Evolutionary conservation across 2,888 invertebrate genomes (phyloP).

Genomic region (Hipparchia semele): DNA sequence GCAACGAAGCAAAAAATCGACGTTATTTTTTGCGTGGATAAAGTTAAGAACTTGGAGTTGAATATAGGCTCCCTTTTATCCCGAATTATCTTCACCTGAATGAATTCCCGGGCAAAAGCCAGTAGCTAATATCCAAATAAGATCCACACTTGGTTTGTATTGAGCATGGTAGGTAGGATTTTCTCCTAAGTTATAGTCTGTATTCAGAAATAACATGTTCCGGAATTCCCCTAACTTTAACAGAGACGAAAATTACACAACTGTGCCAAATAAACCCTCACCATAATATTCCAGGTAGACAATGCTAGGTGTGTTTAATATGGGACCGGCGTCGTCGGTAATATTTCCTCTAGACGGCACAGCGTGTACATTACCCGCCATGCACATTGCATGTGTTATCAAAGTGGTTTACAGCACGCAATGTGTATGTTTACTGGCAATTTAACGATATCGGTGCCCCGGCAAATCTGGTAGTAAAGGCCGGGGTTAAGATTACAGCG

Average conservation of each 20-base stretch:
- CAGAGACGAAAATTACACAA: conserved; percentile 20
- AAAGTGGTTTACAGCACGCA: conserved; percentile 36
- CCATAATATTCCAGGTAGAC: conserved; percentile 25
- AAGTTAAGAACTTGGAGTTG: too few relatives aligned
- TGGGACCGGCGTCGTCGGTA: conserved; percentile 10
- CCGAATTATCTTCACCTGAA: too few relatives aligned
- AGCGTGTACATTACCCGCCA: conserved; percentile 37
- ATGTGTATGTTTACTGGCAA: conserved; percentile 33
- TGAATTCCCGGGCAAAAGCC: too few relatives aligned
- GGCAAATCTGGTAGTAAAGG: conserved; percentile 23
- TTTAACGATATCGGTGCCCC: conserved; percentile 23
- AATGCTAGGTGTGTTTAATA: conserved; percentile 16
- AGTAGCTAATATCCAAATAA: too few relatives aligned
- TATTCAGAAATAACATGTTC: conserved; percentile 1
- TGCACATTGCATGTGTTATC: conserved; percentile 32
- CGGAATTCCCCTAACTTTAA: conserved; percentile 1
- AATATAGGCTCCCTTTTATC: too few relatives aligned
- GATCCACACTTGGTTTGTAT: too few relatives aligned
- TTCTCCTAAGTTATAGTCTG: neutral
- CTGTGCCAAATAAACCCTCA: conserved; percentile 25
- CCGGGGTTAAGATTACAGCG: conserved; percentile 31
- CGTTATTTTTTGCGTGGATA: too few relatives aligned
- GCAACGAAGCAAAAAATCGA: too few relatives aligned
- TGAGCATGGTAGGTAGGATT: too few relatives aligned
- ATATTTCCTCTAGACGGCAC: conserved; percentile 26